Evolutionary conservation across 2,797 vertebrate species (phyloP).

Genomic region (Melopsittacus undulatus): DNA sequence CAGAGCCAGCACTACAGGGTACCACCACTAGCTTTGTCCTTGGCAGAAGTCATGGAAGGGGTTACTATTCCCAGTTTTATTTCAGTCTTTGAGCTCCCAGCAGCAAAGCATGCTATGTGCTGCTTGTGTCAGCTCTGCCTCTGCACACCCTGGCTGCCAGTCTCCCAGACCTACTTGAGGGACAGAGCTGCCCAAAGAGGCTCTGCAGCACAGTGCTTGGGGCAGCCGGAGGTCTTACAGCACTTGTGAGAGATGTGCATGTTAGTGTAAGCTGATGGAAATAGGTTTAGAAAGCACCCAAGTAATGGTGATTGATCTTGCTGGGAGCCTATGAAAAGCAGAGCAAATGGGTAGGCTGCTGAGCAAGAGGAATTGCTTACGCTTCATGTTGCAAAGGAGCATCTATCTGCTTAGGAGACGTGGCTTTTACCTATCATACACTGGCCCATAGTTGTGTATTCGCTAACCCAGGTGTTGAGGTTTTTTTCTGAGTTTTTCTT

Average conservation of each 20-base stretch:
- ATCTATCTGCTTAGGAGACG: not conserved
- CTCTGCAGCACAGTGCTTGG: rapidly evolving
- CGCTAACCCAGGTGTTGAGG: not conserved
- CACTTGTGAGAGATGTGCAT: rapidly evolving
- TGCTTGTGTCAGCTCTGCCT: not conserved
- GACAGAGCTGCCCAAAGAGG: not conserved
- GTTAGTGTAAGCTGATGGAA: not conserved
- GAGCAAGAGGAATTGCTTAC: not conserved
- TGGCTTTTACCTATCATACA: not conserved
- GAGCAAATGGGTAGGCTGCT: not conserved
- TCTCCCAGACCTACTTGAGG: not conserved
- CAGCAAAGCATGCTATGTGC: rapidly evolving
- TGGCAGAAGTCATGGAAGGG: not conserved
- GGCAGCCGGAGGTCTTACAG: rapidly evolving
- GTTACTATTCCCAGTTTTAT: rapidly evolving
- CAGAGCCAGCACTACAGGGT: not conserved
- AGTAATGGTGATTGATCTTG: not conserved
- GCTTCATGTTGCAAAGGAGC: not conserved
- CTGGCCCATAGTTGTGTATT: not conserved
- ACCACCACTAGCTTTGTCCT: not conserved
- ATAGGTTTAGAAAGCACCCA: not conserved
- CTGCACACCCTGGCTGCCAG: not conserved
- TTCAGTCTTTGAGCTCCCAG: not conserved
- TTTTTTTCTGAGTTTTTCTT: not conserved
- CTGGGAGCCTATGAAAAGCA: not conserved